Evolutionary conservation across 2,888 invertebrate species (phyloP), one percentile per base, ranked within the genome.

Genomic region (Epistrophe eligans): DNA sequence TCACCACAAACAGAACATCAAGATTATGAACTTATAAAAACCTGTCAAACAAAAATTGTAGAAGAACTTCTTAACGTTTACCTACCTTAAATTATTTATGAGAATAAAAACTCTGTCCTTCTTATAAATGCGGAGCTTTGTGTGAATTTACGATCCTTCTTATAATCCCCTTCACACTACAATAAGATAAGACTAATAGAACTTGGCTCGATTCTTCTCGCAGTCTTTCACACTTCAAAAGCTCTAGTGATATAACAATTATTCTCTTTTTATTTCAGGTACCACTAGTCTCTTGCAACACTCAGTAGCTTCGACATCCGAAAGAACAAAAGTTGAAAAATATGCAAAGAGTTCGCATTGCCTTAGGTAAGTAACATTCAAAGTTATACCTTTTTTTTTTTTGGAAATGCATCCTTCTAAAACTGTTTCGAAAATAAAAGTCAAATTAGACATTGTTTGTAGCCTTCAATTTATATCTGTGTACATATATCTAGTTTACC

Each of bases 61-160:
- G n/a, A n/a, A n/a, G n/a, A n/a, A n/a, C 4, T 35, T 57, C n/a
- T 35, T 57, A 52, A 15, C 6, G 19, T 24, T 24, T 4, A 8
- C 15, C 4, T 57, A 7, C 28, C 9, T 35, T 52, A 24, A 52
- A 52, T 58, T 58, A 32, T 58, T 4, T 17, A 58, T 9, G 35
- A 83, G 64, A 52, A 83, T 83, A 40, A 45, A 67, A 66, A 83
- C 73, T 77, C 10, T 35, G 19, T 50, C 35, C 2, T 17, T 50
- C 43, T 43, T 60, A 55, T 79, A 52, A 70, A 32, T 32, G 32
- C 32, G 67, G 55, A 70, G 60, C 77, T 70, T 83, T 52, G 24
- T 83, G 73, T 74, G 79, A 83, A 64, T 79, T 79, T 62, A 74
- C 70, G 52, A 71, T 74, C 28, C 43, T 70, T 70, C 73, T 62